Conservation (phyloP, 2,113 vertebrate genomes). For the Odocoileus virginianus region DNA sequence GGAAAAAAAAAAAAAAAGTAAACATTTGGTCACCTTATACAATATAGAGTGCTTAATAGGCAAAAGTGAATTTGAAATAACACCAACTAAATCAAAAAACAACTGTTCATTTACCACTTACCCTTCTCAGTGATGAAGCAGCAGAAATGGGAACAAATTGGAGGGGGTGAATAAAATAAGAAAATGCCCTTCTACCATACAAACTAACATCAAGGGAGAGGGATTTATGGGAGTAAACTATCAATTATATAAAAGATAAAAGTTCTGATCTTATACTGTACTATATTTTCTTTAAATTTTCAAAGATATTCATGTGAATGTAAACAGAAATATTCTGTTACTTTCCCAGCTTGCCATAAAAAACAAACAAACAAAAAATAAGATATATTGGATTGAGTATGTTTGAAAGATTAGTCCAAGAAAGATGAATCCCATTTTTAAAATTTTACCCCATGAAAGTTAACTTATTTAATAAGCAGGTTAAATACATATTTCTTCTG, state of each 20-base stretch:
- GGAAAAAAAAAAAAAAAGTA: not conserved
- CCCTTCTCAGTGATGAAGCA: not conserved
- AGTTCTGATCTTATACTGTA: not conserved
- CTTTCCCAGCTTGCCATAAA: not conserved
- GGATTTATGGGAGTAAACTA: not conserved
- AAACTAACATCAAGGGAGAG: not conserved
- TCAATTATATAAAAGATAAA: not conserved
- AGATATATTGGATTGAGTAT: not conserved
- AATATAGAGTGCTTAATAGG: not conserved
- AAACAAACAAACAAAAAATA: not conserved
- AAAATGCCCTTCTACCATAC: not conserved
- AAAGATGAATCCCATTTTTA: not conserved
- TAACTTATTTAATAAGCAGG: not conserved
- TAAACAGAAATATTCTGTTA: not conserved
- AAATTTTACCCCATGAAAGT: not conserved
- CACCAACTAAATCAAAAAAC: not conserved
- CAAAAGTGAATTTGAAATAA: not conserved
- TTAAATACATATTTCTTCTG: not conserved
- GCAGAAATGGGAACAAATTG: not conserved
- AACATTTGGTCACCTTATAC: not conserved
- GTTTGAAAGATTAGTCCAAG: not conserved
- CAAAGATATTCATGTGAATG: not conserved
- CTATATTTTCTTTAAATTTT: not conserved
- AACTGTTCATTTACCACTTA: not conserved
- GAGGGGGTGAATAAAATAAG: not conserved